These are phyloP conservation scores for Carassius auratus DNA, from an alignment of 2,113 vertebrate species.

Conservation along the genomic window DNA sequence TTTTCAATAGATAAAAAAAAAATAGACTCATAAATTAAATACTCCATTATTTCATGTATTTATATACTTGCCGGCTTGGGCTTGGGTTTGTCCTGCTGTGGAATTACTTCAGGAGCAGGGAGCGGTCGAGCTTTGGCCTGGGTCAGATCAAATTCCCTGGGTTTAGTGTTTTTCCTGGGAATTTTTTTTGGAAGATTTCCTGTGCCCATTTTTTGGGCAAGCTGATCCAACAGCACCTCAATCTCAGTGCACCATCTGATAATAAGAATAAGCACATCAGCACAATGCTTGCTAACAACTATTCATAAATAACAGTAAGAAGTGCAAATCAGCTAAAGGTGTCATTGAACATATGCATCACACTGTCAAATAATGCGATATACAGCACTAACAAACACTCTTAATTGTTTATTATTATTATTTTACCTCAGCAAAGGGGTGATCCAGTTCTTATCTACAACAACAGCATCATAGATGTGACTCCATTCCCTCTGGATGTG, in stretches of 20 bases:
- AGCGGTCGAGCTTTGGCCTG: slow-evolving; percentile 76
- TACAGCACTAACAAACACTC: background rate
- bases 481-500: slow-evolving; percentile 91
- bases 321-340: background rate
- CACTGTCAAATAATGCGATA: background rate
- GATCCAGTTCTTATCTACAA: slow-evolving; percentile 83
- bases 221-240: slow-evolving; percentile 74
- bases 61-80: slow-evolving; percentile 76
- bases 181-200: slow-evolving; percentile 63
- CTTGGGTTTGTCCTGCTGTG: slow-evolving; percentile 73
- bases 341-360: background rate
- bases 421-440: slow-evolving; percentile 81
- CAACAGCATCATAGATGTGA: slow-evolving; percentile 77
- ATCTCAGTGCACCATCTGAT: slow-evolving; percentile 86
- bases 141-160: slow-evolving; percentile 84
- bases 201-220: slow-evolving; percentile 65
- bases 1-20: background rate
- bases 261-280: slow-evolving; percentile 36
- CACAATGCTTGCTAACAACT: background rate
- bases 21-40: background rate
- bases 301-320: background rate
- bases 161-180: slow-evolving; percentile 72
- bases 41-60: background rate
- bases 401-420: background rate
- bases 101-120: slow-evolving; percentile 75